Base-by-base conservation (phyloP, 1,140 invertebrate genomes). In the Drosophila dunni region DNA sequence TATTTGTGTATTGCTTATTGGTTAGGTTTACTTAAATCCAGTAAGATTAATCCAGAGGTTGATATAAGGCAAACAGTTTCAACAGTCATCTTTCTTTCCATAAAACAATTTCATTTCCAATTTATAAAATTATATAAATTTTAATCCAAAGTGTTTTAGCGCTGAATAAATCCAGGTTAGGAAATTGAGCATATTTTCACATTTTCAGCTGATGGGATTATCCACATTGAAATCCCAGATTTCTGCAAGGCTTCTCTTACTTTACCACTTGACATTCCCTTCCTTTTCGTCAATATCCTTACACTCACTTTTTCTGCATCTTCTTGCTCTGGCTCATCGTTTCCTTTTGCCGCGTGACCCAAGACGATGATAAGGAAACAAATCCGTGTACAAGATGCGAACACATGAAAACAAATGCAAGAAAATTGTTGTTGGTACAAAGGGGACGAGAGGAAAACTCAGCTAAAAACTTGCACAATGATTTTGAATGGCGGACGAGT, bases 391-490 rank as follows among this genome's bases (percentile, higher is more conserved):
- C 77, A 79, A 60, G 75, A 73, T 44, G 48, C 50, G 56, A 69
- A 64, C 56, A 56, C 11, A 60, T n/a, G 58, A 29, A 63, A 64
- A 44, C 42, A 44, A 73, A 65, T 60, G 60, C 63, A 45, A 53
- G 17, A 58, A 29, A 54, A 60, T 51, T 24, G 36, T 61, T 45
- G 38, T 50, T 24, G 58, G 44, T 38, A 40, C 5, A 24, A 66
- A 24, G 20, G 33, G 6, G 50, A 45, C 40, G 56, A 64, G 62
- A 75, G 75, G 78, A 67, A 57, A 76, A 66, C 60, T 60, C 42
- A 78, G 74, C 78, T 84, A 45, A 80, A 81, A 85, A 75, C 78
- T 75, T 74, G 81, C 69, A 85, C 85, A 84, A 85, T 85, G 78
- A 83, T 84, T 84, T 84, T 81, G 81, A 85, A 81, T 77, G 73